Evolutionary conservation across 92 coral and sea anemone species (phyloP), one percentile per base, ranked within the genome.

Genomic region (Palythoa grandis): DNA sequence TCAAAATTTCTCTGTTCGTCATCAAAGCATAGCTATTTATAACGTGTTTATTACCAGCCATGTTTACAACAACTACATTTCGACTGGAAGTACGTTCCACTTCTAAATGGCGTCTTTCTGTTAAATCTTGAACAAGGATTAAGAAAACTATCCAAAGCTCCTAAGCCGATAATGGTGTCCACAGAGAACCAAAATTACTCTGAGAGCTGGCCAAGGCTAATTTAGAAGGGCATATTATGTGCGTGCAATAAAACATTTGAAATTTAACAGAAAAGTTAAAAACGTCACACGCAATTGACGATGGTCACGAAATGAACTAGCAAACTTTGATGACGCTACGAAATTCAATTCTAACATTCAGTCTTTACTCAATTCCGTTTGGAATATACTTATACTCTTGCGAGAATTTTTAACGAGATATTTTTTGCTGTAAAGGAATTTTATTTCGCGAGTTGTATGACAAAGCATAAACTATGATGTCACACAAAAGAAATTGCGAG

Each of bases 201-300:
- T 25, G 82, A 37, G 52, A 29, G 24, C 48, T 19, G 38, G 48
- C 60, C 12, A 52, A 11, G 56, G 29, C 57, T 66, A 65, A 65
- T 52, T n/a, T 66, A 60, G 74, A 12, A 63, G 11, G 47, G 66
- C 22, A 14, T 66, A 6, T 67, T 17, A 17, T 80, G 74, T 80
- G 85, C 85, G 85, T 80, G 85, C 74, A 40, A 7, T 20, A 50
- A 63, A 80, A 13, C 65, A 80, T 47, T 47, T 17, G 75, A 80
- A 65, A 80, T 80, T 66, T 22, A 80, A 76, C 66, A 66, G 58
- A 80, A 63, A 69, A 19, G 67, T 57, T 40, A n/a, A 79, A 40
- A 65, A 65, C 85, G 85, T 80, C 85, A 80, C 85, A 80, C 85
- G 85, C 85, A 80, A 80, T 43, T 24, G 47, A 43, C 50, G 57